phyloP scores from a whole-genome alignment of 2,113 vertebrate species.

The Pogona vitticeps region DNA sequence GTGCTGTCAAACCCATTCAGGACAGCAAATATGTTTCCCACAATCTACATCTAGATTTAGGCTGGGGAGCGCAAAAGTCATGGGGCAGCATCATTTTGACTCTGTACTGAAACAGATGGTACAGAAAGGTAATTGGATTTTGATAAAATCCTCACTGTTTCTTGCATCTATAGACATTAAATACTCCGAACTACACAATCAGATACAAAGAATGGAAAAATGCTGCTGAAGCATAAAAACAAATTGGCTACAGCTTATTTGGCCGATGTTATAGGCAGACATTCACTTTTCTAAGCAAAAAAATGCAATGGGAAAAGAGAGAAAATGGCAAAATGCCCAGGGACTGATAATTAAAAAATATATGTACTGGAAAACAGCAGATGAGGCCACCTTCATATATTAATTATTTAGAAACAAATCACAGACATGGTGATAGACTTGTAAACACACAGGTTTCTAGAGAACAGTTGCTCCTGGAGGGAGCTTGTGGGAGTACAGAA shows the following conservation, averaged over 20 bases:
- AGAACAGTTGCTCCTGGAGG: background rate
- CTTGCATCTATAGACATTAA: background rate
- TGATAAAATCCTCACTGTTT: background rate
- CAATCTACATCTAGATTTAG: background rate
- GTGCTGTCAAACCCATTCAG: background rate
- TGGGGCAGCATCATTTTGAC: background rate
- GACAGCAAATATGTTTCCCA: background rate
- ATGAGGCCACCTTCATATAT: background rate
- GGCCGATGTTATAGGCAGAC: background rate
- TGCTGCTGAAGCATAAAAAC: background rate
- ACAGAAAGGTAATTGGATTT: background rate
- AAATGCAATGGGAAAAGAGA: background rate
- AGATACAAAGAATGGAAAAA: background rate
- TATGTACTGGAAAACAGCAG: too few species aligned
- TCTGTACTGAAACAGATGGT: background rate
- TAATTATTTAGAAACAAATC: background rate
- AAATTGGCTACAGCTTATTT: background rate
- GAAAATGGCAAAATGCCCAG: too few species aligned
- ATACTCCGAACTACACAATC: background rate
- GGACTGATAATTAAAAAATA: too few species aligned
- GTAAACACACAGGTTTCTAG: too few species aligned
- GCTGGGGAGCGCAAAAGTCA: background rate
- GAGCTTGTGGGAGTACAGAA: background rate
- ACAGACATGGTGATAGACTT: background rate
- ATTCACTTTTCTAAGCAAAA: background rate